Base-by-base conservation (phyloP, 2,888 invertebrate genomes). In the Anoncus sp. region DNA sequence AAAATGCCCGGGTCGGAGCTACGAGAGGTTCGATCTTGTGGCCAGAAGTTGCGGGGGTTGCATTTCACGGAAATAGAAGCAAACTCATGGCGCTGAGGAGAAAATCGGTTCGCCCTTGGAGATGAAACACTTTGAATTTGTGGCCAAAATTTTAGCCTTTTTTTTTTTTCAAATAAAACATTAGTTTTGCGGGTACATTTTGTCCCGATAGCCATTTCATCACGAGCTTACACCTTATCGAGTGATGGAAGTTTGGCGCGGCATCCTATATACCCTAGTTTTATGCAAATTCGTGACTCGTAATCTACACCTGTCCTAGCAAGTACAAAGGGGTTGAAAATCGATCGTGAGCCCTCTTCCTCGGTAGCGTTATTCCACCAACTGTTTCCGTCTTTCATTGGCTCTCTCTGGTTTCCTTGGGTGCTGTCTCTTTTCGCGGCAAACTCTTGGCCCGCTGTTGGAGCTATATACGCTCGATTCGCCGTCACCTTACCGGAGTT, bases 211-310 rank as follows among this genome's bases (percentile, higher is more conserved):
- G 5, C 31, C 5, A 31, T 51, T 22, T 22, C 5, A 51, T 51
- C 12, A 24, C 20, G 31, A 63, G 27, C 47, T 14, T 24, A 24
- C 22, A 51, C 14, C 7, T 12, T 27, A 55, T 4, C 27, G 27
- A 38, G 31, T 31, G 20, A n/a, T 47, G 27, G 18, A 31, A 47
- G 31, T 63, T 51, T 51, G 51, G 24, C 14, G 27, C 14, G 27
- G 65, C 38, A n/a, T 45, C 47, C 18, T 12, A 12, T n/a, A n/a
- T n/a, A n/a, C n/a, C n/a, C 10, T 38, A 47, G 66, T 71, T 22
- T 31, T 66, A 77, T 77, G 77, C 72, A 77, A 77, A 77, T 77
- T 73, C 72, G 9, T 49, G 76, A 72, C 66, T 67, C 62, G 57
- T 77, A 73, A 77, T 77, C 67, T 63, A 77, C 62, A 67, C 47